Percentiles rank a stretch among this genome's conserved stretches.
phyloP scores from a whole-genome alignment of 2,113 vertebrate species.

The Balaeniceps rex region DNA sequence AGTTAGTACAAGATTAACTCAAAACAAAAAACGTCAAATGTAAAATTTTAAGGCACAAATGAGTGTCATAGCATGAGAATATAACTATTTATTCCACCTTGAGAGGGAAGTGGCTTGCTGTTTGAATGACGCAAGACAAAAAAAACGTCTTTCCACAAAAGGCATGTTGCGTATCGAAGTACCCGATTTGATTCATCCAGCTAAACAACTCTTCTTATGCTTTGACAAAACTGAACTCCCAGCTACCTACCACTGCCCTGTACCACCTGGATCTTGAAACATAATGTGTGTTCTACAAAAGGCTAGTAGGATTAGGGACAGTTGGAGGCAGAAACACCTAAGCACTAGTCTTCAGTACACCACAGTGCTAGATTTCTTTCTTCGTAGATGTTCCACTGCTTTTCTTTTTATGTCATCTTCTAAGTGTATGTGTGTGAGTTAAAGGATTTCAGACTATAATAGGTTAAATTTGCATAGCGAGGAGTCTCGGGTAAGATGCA shows the following conservation, averaged over 20 bases:
- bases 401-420: neutral
- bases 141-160: neutral
- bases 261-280: neutral
- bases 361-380: neutral
- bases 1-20: neutral
- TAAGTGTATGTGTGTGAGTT: rapidly evolving
- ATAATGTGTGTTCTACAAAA: rapidly evolving
- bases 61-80: neutral
- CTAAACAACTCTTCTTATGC: neutral
- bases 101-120: neutral
- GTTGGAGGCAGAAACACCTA: neutral
- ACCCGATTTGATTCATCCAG: neutral
- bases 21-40: neutral
- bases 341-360: neutral
- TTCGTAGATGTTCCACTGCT: neutral
- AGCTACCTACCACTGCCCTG: neutral
- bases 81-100: neutral
- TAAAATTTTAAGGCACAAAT: neutral
- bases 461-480: neutral
- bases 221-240: neutral
- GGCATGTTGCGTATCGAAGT: rapidly evolving
- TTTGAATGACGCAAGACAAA: neutral
- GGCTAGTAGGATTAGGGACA: too few relatives aligned
- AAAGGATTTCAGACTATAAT: neutral
- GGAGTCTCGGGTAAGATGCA: neutral